A percentile compares a stretch with the other conserved stretches of the same genome.
phyloP scores from a whole-genome alignment of 2,113 vertebrate genomes.

The Cathartes aura region DNA sequence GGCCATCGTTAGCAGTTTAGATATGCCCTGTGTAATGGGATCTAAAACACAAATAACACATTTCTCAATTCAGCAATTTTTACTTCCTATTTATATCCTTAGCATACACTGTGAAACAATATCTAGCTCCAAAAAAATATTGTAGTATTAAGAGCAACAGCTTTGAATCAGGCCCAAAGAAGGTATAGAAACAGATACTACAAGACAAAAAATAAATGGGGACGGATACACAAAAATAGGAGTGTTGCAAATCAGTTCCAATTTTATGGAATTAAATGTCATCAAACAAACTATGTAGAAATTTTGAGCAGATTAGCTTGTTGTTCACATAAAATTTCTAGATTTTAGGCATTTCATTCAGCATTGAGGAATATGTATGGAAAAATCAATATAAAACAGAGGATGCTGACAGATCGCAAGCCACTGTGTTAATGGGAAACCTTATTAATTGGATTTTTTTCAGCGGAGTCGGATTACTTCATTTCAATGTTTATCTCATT shows the following conservation, averaged over 20 bases:
- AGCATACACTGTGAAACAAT: neutral
- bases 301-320: neutral
- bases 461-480: neutral
- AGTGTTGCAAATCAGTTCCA: neutral
- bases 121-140: neutral
- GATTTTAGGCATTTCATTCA: neutral
- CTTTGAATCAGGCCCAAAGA: neutral
- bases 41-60: neutral
- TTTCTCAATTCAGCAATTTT: neutral
- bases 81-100: neutral
- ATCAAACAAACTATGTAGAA: neutral
- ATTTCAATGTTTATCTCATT: neutral
- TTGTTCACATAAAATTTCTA: neutral
- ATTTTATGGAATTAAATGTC: neutral
- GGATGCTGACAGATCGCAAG: neutral
- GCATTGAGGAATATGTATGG: neutral
- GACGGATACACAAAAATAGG: neutral
- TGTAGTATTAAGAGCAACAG: neutral
- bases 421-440: neutral
- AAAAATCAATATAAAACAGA: neutral
- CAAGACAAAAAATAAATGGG: neutral
- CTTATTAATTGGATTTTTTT: neutral
- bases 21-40: fast-evolving
- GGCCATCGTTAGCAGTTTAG: neutral
- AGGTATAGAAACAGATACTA: neutral